Evolutionary conservation across 2,888 invertebrate species (phyloP), one percentile per base, ranked within the genome.

Genomic region (Archips crataeganus): DNA sequence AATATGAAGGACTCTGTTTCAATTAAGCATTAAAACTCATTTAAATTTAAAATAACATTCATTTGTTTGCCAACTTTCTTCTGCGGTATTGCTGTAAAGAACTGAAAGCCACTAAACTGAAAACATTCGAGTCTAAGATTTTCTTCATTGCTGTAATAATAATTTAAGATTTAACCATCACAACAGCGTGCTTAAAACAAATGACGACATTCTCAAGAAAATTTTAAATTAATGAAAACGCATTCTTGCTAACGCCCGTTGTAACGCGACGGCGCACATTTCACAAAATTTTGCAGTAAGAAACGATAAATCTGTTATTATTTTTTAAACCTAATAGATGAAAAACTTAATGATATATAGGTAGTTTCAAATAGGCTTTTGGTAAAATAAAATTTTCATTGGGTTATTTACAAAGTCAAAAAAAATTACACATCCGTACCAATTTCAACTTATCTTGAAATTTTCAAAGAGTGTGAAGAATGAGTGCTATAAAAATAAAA

Each of bases 151-250:
- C 3, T 3, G 3, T 57, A 32, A 57, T 1, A 3, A 57, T 57
- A 32, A 32, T 23, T 32, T 49, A n/a, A 13, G n/a, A 57, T 57
- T 32, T 57, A 32, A 57, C 32, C 10, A 32, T 32, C 11, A 57
- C 57, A 32, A 23, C 54, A 54, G 23, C 65, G 34, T 9, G 60
- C 65, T 36, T 70, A 65, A 10, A 70, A 65, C 39, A 68, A 72
- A 72, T 57, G 45, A 63, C 69, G 70, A 61, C 34, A 70, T 74
- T 65, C 34, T 23, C 34, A 65, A 70, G 74, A 74, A 74, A 74
- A 74, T 70, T 70, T 65, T 6, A 70, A 70, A 70, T 70, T 65
- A 74, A 74, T 70, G 74, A 74, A 74, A 74, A 74, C 11, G 65
- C 74, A 65, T 74, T 70, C 74, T 70, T 65, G 74, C 69, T 64